Base-by-base conservation (phyloP, 2,113 vertebrate species). In the Silurus meridionalis region DNA sequence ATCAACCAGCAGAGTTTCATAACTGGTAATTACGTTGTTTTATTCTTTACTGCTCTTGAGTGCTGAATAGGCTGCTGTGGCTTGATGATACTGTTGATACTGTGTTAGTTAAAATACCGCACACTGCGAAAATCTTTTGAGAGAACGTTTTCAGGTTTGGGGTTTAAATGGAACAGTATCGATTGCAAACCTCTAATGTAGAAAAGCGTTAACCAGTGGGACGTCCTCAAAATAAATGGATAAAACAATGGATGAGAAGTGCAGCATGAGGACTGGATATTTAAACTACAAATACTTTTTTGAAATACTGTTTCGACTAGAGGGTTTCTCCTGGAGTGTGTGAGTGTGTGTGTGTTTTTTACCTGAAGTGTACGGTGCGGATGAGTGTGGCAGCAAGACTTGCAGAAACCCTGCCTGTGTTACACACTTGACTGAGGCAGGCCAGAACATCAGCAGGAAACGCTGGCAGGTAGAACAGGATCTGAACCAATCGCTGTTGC, bases 301-400 rank as follows among this genome's bases (percentile, higher is more conserved):
- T 25, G n/a, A 13, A 79, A 14, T n/a, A 28, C 53, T 60, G 53
- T 58, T 28, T 37, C 0, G 3, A 80, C 15, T 10, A 37, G 23
- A 4, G 48, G 48, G 25, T 48, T 63, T 75, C 37, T 86, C 17
- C 15, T 25, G 48, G 52, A 60, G 53, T 79, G 61, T 21, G 15
- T 78, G 67, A 75, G 80, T 75, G 57, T 23, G 23, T 28, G 72
- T 55, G 83, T 69, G 28, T 25, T 78, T 89, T 90, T 90, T 95
- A 99, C 98, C 98, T 97, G 90, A 97, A 92, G 90, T 96, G 96
- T 67, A 99, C 81, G 82, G 99, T 97, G 85, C 97, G 96, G 89
- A 99, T 96, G 82, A 99, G 95, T 5, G 96, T 96, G 67, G 95
- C 92, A 0, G 96, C 95, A 14, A 99, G 95, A 88, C 93, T 92